These are phyloP conservation scores for Zootermopsis nevadensis DNA, from an alignment of 2,888 invertebrate genomes.

Conservation along the genomic window DNA sequence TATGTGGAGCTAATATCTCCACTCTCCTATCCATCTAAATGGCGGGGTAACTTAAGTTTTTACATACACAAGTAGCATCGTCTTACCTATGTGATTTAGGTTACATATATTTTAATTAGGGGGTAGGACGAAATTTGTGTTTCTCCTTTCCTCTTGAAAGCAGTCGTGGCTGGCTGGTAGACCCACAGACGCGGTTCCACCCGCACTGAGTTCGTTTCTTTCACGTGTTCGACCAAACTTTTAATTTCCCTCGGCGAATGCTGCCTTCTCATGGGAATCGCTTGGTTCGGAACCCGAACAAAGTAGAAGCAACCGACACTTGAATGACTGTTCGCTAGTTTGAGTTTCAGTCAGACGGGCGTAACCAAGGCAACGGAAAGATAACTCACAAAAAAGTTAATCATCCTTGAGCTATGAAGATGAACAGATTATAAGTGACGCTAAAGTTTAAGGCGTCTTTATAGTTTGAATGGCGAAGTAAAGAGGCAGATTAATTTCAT, in stretches of 20 bases:
- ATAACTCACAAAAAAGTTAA: not conserved
- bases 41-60: no score
- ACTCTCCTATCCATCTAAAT: no score
- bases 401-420: not conserved
- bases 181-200: not conserved
- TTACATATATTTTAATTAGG: no score
- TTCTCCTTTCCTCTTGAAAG: not conserved
- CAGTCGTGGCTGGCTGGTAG: not conserved
- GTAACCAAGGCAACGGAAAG: not conserved
- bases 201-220: not conserved
- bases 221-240: conserved; percentile 25
- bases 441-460: no score
- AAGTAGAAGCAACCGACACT: not conserved
- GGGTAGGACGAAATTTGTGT: not conserved
- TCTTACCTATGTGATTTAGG: no score
- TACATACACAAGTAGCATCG: no score
- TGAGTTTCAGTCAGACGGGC: not conserved
- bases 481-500: no score
- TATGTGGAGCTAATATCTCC: no score
- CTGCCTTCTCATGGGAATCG: not conserved
- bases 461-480: no score
- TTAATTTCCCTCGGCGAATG: conserved; percentile 35
- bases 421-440: not conserved
- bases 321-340: conserved; percentile 11
- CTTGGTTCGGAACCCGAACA: conserved; percentile 30